Evolutionary conservation across 53 echinoderm and acorn worm species (phyloP).

Genomic region (Antedon mediterranea): DNA sequence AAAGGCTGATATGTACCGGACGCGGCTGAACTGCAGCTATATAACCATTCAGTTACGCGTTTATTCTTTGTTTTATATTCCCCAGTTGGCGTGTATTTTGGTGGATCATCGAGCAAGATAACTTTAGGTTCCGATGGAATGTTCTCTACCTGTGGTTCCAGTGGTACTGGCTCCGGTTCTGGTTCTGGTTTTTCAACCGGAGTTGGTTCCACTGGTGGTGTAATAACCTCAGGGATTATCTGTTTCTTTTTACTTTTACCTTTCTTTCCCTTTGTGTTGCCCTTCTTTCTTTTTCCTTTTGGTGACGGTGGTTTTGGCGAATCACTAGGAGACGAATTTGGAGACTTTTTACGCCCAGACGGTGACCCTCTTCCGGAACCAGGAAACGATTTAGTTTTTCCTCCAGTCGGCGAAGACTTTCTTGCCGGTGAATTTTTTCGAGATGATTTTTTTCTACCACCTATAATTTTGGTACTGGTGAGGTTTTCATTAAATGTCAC

Average conservation of each 20-base stretch:
- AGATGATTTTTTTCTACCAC: conserved; percentile 13
- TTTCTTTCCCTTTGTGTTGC: conserved; percentile 35
- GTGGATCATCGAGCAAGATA: conserved; percentile 53
- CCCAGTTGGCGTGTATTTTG: conserved; percentile 44
- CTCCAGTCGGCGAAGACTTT: not conserved
- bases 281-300: conserved; percentile 39
- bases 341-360: not conserved
- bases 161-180: conserved; percentile 17
- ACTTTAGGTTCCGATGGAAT: conserved; percentile 26
- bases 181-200: conserved; percentile 3
- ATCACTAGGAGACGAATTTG: conserved; percentile 14
- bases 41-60: conserved; percentile 76
- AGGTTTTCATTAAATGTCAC: conserved; percentile 67
- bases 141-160: conserved; percentile 23
- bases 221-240: not conserved
- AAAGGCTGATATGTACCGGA: not conserved
- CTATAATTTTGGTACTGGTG: conserved; percentile 51
- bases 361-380: conserved; percentile 1
- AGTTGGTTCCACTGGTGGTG: conserved; percentile 15
- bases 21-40: conserved; percentile 1
- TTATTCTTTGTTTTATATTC: conserved; percentile 74
- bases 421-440: not conserved
- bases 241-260: conserved; percentile 33
- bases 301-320: conserved; percentile 29
- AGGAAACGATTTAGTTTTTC: not conserved